These are phyloP conservation scores for Chaenocephalus aceratus DNA, from an alignment of 2,113 vertebrate species.

Conservation along the genomic window DNA sequence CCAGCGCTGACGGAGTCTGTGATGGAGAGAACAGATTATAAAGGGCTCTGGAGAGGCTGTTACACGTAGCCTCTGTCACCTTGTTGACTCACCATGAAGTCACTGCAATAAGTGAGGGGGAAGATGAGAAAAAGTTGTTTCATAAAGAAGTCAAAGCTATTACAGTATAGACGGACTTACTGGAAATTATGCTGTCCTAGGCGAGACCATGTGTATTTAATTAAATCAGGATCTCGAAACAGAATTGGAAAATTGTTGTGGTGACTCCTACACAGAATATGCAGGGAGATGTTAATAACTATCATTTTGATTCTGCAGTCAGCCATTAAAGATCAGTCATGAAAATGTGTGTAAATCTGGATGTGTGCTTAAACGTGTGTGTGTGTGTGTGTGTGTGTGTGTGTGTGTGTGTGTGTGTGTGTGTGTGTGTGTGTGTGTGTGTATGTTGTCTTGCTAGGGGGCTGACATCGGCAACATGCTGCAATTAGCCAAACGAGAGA, in stretches of 20 bases:
- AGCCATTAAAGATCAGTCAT: background rate
- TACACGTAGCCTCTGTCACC: constrained; percentile 20
- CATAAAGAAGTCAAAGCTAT: constrained; percentile 10
- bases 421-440: background rate
- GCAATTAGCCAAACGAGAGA: constrained; percentile 66
- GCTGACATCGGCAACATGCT: constrained; percentile 64
- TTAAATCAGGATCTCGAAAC: background rate
- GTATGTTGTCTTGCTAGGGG: constrained; percentile 51
- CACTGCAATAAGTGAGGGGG: constrained; percentile 6
- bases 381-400: background rate
- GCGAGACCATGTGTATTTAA: background rate
- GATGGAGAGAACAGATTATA: constrained; percentile 47
- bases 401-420: background rate
- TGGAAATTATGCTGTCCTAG: background rate
- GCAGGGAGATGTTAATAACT: background rate
- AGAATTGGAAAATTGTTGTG: background rate
- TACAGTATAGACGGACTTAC: background rate
- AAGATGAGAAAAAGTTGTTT: constrained; percentile 34
- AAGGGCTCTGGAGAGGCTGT: constrained; percentile 25
- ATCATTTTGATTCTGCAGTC: background rate
- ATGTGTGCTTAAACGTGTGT: background rate
- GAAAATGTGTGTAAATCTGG: background rate
- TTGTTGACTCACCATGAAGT: constrained; percentile 49
- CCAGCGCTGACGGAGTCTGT: background rate
- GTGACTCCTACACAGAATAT: background rate